Conservation (phyloP, 2,113 vertebrate species). For the Hepsetus odoe region DNA sequence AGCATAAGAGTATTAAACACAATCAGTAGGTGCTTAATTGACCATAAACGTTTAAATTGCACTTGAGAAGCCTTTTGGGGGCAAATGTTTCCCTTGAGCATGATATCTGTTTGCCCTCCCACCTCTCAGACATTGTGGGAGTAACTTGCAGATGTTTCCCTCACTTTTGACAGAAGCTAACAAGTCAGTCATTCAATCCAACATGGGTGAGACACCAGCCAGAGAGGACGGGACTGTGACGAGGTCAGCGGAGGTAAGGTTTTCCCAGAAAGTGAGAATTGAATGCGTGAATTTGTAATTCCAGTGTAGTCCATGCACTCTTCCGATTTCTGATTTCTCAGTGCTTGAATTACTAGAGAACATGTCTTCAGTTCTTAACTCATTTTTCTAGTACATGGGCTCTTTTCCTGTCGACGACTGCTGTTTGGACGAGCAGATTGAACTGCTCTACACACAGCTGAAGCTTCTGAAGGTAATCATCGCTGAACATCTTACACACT, state of each 20-base stretch:
- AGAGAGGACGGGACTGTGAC: constrained; percentile 66
- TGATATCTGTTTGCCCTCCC: too few relatives aligned
- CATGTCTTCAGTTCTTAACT: constrained; percentile 13
- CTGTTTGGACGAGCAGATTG: constrained; percentile 81
- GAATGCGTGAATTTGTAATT: too few relatives aligned
- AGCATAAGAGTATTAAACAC: too few relatives aligned
- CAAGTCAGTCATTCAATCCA: too few relatives aligned
- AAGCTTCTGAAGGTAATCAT: constrained; percentile 79
- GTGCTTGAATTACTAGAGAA: not conserved
- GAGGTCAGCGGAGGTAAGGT: constrained; percentile 75
- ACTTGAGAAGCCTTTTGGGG: too few relatives aligned
- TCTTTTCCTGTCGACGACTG: constrained; percentile 86
- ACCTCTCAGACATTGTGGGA: not conserved
- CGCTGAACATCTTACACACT: not conserved
- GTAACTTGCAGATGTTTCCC: not conserved
- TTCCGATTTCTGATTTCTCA: not conserved
- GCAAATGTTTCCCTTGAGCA: too few relatives aligned
- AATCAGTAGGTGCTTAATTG: too few relatives aligned
- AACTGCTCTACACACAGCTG: constrained; percentile 81
- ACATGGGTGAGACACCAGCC: constrained; percentile 68
- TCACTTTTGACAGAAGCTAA: not conserved
- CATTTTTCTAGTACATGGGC: constrained; percentile 83
- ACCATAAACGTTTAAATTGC: too few relatives aligned
- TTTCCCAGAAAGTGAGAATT: too few relatives aligned
- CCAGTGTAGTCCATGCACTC: not conserved